Evolutionary conservation across 2,888 invertebrate species (phyloP), one percentile per base, ranked within the genome.

Genomic region (Eremobia ochroleuca): DNA sequence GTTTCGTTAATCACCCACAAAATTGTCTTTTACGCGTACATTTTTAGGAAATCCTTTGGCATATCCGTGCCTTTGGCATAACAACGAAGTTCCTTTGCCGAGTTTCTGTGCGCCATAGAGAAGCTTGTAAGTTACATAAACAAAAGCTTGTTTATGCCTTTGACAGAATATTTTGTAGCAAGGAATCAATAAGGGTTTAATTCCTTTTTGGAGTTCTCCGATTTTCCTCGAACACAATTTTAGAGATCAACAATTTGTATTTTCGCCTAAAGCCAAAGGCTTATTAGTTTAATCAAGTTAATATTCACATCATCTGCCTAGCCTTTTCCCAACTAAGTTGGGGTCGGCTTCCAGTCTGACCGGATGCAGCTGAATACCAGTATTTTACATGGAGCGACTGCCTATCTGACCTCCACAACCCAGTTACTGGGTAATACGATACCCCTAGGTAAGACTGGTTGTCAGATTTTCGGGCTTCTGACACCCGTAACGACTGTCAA

Each of bases 111-210:
- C 9, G 55, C 73, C 59, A 71, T 85, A 68, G 71, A 64, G 28
- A 67, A 73, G 59, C 80, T 82, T 75, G 52, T 71, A 43, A 67
- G 61, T 67, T 40, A 73, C 69, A 49, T 59, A 59, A 76, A 80
- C 52, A 52, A 3, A 25, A 52, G 9, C 52, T 73, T 84, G 68
- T 75, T 72, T 70, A 62, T 68, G 28, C 25, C 34, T 13, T 65
- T 5, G 18, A 58, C 43, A 28, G 18, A 34, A 65, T 31, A 31
- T 58, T 62, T 64, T 68, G 31, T 68, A 37, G 25, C 40, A 64
- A 52, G 49, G 40, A 34, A 68, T 46, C 21, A 31, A 67, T 55
- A 46, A 21, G 25, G 11, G 11, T 37, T 71, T 55, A 62, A 72
- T 79, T 55, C 62, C 34, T 37, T 28, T 46, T 49, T 25, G 1